Conservation (phyloP, 2,888 invertebrate species). For the Plutella xylostella region DNA sequence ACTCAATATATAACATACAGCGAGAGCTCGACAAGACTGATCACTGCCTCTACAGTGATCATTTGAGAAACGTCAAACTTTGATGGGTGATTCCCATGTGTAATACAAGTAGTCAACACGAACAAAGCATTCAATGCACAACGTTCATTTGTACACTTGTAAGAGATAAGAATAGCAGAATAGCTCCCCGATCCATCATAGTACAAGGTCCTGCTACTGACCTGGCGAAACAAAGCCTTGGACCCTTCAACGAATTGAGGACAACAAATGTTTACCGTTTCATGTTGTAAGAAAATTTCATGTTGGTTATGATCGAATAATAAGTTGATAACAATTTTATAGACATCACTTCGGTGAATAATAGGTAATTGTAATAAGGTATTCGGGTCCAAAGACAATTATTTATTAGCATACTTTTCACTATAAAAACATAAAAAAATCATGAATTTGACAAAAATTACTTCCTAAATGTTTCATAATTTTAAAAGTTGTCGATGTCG, state of each 20-base stretch:
- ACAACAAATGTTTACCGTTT: no score
- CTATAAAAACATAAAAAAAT: no score
- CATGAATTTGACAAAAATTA: no score
- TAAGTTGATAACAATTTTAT: no score
- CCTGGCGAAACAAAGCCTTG: slow-evolving; percentile 37
- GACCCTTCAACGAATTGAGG: slow-evolving; percentile 26
- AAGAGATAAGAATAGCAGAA: not conserved
- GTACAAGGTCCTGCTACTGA: slow-evolving; percentile 24
- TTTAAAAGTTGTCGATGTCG: no score
- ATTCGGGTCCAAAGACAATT: no score
- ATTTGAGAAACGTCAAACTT: slow-evolving; percentile 57
- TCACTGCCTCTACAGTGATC: slow-evolving; percentile 40
- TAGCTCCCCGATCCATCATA: slow-evolving; percentile 44
- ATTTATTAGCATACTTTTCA: no score
- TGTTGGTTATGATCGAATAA: no score
- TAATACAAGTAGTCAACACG: slow-evolving; percentile 54
- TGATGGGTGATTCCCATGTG: slow-evolving; percentile 69
- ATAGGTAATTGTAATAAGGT: no score
- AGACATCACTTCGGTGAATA: no score
- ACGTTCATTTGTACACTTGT: not conserved
- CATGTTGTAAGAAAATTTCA: no score
- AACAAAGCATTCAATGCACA: not conserved
- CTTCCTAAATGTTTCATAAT: no score
- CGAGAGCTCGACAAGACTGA: slow-evolving; percentile 47
- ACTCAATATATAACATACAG: not conserved